Conservation (phyloP, 2,797 vertebrate species). For the Cetoscarus ocellatus region DNA sequence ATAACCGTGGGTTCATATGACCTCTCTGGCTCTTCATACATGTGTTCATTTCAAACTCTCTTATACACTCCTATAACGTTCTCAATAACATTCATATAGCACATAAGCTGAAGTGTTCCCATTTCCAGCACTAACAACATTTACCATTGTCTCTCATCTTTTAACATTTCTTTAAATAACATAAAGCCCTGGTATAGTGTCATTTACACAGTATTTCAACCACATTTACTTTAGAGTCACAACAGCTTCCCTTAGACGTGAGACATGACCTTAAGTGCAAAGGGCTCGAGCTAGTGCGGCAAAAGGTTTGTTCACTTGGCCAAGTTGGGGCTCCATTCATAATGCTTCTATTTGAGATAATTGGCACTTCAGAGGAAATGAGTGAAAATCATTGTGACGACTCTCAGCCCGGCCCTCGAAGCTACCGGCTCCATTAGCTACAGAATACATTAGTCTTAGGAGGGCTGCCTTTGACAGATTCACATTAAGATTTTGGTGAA, state of each 20-base stretch:
- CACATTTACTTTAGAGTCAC: conserved; percentile 12
- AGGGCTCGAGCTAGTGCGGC: conserved; percentile 37
- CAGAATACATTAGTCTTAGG: conserved; percentile 79
- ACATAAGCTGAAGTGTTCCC: neutral
- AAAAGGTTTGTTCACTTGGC: conserved; percentile 69
- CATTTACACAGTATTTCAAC: conserved; percentile 15
- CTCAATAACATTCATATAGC: neutral
- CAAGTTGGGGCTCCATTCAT: conserved; percentile 68
- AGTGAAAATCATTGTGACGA: conserved; percentile 76
- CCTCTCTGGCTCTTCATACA: conserved; percentile 33
- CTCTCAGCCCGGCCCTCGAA: conserved; percentile 69
- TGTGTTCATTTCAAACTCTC: conserved; percentile 21
- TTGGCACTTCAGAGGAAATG: conserved; percentile 84
- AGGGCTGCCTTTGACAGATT: conserved; percentile 67
- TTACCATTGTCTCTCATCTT: neutral
- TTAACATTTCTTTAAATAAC: neutral
- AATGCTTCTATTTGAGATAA: conserved; percentile 82
- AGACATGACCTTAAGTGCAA: conserved; percentile 51
- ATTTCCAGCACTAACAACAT: neutral
- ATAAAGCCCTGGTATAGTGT: neutral
- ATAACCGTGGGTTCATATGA: conserved; percentile 54
- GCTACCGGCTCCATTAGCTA: conserved; percentile 78
- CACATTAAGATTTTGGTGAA: conserved; percentile 72
- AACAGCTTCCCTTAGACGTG: conserved; percentile 28
- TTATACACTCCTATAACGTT: conserved; percentile 9